Evolutionary conservation across 1,140 invertebrate genomes (phyloP).

Genomic region (Parasteatoda tepidariorum): DNA sequence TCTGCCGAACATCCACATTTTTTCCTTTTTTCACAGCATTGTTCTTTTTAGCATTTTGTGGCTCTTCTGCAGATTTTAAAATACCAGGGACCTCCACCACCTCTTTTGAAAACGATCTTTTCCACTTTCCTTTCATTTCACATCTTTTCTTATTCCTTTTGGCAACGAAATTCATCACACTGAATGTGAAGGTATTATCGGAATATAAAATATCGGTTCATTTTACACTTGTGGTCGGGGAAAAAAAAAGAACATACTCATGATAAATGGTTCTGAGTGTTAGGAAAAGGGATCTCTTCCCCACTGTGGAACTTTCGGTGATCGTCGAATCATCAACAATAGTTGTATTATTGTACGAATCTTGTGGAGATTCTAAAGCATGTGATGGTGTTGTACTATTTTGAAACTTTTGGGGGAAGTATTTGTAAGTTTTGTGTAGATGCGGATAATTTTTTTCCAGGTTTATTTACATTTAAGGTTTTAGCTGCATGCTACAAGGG

Average conservation of each 20-base stretch:
- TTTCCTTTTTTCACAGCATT: slow-evolving; percentile 4
- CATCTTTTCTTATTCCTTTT: background rate
- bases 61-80: slow-evolving; percentile 20
- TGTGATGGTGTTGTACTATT: background rate
- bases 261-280: slow-evolving; percentile 41
- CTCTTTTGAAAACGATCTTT: background rate
- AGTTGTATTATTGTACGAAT: slow-evolving; percentile 28
- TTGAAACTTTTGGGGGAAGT: slow-evolving; percentile 39
- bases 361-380: background rate
- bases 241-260: background rate
- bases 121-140: background rate
- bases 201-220: slow-evolving; percentile 60
- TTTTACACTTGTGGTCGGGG: slow-evolving; percentile 20
- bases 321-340: slow-evolving; percentile 2
- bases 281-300: background rate
- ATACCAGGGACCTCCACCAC: background rate
- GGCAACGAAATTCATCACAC: slow-evolving; percentile 27
- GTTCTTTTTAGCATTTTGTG: slow-evolving; percentile 55
- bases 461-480: too few species aligned
- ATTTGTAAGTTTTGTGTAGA: slow-evolving; percentile 16
- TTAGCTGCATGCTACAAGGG: too few species aligned
- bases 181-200: slow-evolving; percentile 44
- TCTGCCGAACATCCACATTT: background rate
- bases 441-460: background rate
- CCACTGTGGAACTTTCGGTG: background rate